Evolutionary conservation across 2,113 vertebrate species (phyloP).

Genomic region (Urocitellus parryii): DNA sequence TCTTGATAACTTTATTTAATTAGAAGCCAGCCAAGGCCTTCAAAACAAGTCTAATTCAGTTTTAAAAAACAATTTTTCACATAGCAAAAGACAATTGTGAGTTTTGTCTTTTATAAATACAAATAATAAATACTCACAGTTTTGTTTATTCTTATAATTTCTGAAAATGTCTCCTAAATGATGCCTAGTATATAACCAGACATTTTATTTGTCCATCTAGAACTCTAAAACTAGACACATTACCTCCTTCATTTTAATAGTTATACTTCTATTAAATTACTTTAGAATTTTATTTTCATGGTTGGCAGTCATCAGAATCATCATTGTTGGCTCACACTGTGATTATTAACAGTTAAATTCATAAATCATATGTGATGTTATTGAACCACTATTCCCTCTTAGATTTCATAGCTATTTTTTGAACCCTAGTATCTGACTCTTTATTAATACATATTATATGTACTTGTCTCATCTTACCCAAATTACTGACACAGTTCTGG

Average conservation of each 20-base stretch:
- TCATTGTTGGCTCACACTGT: not conserved
- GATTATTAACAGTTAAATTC: not conserved
- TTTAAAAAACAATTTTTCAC: not conserved
- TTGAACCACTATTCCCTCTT: not conserved
- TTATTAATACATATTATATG: not conserved
- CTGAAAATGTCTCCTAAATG: not conserved
- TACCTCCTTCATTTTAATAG: not conserved
- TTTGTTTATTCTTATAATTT: not conserved
- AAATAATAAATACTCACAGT: not conserved
- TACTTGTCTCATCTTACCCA: not conserved
- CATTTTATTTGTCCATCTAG: not conserved
- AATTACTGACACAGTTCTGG: not conserved
- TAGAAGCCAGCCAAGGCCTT: not conserved
- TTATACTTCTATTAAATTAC: not conserved
- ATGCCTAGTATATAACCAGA: not conserved
- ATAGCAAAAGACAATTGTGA: not conserved
- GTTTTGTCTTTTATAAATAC: not conserved
- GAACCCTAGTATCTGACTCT: not conserved
- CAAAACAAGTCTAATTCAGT: not conserved
- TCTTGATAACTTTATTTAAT: slow-evolving; percentile 25
- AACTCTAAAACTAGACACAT: not conserved
- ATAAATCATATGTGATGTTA: not conserved
- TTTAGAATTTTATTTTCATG: not conserved
- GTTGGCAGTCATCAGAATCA: not conserved
- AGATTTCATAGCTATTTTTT: not conserved